A percentile compares a stretch with the other conserved stretches of the same genome.
These are phyloP conservation scores for Nasonovia ribisnigri DNA, from an alignment of 2,888 invertebrate species.

Conservation along the genomic window DNA sequence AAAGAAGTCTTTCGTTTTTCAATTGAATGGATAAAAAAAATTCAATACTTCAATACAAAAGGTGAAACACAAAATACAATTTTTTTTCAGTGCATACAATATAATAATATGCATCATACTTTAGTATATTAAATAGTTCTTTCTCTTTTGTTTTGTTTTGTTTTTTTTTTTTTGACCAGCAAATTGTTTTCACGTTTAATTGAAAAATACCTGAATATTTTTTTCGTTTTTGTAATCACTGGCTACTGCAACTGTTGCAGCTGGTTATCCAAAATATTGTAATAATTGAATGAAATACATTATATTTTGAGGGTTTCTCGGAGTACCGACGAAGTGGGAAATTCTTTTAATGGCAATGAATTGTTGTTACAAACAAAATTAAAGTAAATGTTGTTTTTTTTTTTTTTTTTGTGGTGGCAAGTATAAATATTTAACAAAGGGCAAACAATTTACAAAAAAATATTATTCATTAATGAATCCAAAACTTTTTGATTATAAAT, in stretches of 20 bases:
- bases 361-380: background rate
- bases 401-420: background rate
- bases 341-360: slow-evolving; percentile 3
- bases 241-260: background rate
- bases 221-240: background rate
- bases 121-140: background rate
- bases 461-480: slow-evolving; percentile 32
- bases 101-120: background rate
- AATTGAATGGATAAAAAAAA: background rate
- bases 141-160: background rate
- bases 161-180: background rate
- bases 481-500: slow-evolving; percentile 60
- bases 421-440: slow-evolving; percentile 45
- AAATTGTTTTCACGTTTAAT: background rate
- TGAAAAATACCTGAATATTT: background rate
- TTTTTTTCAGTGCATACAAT: background rate
- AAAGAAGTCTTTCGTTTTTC: background rate
- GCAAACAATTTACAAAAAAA: slow-evolving; percentile 23
- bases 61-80: background rate
- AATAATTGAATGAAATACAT: background rate
- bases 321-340: background rate
- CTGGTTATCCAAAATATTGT: background rate
- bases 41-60: background rate
- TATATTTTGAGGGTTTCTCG: background rate
- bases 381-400: background rate